Base-by-base conservation (phyloP, 2,113 vertebrate species). In the Gasterosteus nipponicus region DNA sequence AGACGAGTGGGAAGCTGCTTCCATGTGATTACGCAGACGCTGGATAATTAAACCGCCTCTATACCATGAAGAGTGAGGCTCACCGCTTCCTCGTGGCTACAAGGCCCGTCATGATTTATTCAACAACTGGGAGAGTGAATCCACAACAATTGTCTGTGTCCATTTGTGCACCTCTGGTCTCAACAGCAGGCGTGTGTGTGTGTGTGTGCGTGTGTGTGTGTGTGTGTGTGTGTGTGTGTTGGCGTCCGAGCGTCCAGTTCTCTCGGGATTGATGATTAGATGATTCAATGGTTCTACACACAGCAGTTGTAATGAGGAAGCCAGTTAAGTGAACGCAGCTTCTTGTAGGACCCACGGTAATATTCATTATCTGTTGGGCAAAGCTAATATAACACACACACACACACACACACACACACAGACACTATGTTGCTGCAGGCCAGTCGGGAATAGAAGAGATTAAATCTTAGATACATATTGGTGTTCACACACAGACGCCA, bases 11-110 rank as follows among this genome's bases (percentile, higher is more conserved):
- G 68, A 90, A 87, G 89, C 88, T 87, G 88, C 87, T 91, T 92
- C 81, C 86, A 79, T 87, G 79, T 91, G 88, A 93, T 92, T 92
- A 91, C 85, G 80, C 87, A 86, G 71, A 78, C 75, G 83, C 79
- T 66, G 66, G 83, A 84, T 93, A 92, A 93, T 93, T 91, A 91
- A 85, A 90, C 84, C 83, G 80, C 82, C 79, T 89, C 87, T 77
- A 89, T 89, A 89, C 76, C 84, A 90, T 86, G 78, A 89, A 86
- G 73, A 88, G 73, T 58, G 75, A 68, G 62, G 69, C 84, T 90
- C 86, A 90, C 85, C 82, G 59, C 81, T 82, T 91, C 78, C 87
- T 90, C 56, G 66, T 90, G 81, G 84, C 88, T 86, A 90, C 84
- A 86, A 78, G 68, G 70, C 77, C 82, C 77, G 75, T 77, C 29